phyloP scores from a whole-genome alignment of 2,888 invertebrate species.

The Apoda limacodes region DNA sequence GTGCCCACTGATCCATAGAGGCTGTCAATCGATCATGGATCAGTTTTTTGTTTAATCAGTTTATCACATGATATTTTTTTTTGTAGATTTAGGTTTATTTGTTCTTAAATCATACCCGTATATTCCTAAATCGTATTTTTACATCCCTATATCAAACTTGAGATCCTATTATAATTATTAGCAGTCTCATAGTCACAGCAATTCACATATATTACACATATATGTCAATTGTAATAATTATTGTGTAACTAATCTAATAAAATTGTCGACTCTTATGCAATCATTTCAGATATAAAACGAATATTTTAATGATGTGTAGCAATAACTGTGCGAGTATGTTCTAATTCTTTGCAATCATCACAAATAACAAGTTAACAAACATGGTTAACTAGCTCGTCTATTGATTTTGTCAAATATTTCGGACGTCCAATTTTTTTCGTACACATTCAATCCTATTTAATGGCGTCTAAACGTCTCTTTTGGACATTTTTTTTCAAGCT shows the following conservation, averaged over 20 bases:
- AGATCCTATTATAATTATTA: conserved; percentile 3
- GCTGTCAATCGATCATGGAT: too few species aligned
- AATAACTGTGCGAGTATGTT: not conserved
- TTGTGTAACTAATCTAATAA: not conserved
- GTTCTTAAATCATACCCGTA: conserved; percentile 1
- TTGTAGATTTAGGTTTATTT: conserved; percentile 3
- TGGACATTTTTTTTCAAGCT: too few species aligned
- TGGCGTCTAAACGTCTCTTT: too few species aligned
- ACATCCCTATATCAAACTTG: not conserved
- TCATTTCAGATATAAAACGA: conserved; percentile 7
- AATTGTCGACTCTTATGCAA: too few species aligned
- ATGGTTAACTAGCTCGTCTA: too few species aligned
- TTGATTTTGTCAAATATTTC: too few species aligned
- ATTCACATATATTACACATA: not conserved
- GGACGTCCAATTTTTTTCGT: too few species aligned
- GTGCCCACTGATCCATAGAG: too few species aligned
- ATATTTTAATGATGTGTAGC: not conserved
- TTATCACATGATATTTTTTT: too few species aligned
- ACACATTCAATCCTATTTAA: too few species aligned
- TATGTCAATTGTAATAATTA: not conserved
- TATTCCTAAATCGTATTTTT: not conserved
- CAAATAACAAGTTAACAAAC: too few species aligned
- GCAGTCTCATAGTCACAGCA: conserved; percentile 2
- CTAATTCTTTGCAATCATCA: conserved; percentile 2
- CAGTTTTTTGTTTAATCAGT: too few species aligned